Percentiles rank a stretch among this genome's conserved stretches.
Conservation (phyloP, 2,888 invertebrate genomes). For the Eristalis pertinax region DNA sequence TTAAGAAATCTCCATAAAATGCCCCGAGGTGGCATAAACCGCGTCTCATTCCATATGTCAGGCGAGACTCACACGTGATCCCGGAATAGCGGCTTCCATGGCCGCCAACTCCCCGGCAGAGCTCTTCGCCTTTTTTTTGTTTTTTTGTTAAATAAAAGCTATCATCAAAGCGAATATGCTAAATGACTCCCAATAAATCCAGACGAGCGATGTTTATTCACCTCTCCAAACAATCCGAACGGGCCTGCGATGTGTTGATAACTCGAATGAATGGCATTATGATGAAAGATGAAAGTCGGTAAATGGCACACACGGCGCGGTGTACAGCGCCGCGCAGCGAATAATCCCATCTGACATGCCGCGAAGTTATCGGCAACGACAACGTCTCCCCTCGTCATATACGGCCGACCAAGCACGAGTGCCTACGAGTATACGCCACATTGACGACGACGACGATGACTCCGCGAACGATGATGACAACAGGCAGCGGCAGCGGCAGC, state of each 20-base stretch:
- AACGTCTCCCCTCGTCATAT: constrained; percentile 52
- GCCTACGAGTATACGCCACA: background rate
- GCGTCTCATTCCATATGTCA: background rate
- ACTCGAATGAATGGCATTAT: constrained; percentile 65
- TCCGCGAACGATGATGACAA: constrained; percentile 5
- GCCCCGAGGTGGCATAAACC: background rate
- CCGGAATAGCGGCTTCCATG: background rate
- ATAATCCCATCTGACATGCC: constrained; percentile 64
- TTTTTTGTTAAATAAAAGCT: background rate
- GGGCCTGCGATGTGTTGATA: constrained; percentile 55
- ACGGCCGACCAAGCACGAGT: constrained; percentile 1
- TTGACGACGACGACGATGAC: constrained; percentile 9
- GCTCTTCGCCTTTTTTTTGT: background rate
- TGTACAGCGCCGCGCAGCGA: constrained; percentile 57
- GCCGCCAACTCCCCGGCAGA: too few relatives aligned
- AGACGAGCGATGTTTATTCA: constrained; percentile 39
- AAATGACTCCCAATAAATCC: constrained; percentile 23
- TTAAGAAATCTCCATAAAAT: background rate
- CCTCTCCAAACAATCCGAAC: constrained; percentile 53
- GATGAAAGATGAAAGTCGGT: constrained; percentile 71
- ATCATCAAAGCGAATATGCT: constrained; percentile 31
- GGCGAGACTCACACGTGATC: background rate
- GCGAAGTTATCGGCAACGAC: constrained; percentile 66
- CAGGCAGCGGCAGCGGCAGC: constrained; percentile 9
- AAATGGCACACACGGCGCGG: constrained; percentile 46